Base-by-base conservation (phyloP, 2,113 vertebrate genomes). In the Hucho hucho region DNA sequence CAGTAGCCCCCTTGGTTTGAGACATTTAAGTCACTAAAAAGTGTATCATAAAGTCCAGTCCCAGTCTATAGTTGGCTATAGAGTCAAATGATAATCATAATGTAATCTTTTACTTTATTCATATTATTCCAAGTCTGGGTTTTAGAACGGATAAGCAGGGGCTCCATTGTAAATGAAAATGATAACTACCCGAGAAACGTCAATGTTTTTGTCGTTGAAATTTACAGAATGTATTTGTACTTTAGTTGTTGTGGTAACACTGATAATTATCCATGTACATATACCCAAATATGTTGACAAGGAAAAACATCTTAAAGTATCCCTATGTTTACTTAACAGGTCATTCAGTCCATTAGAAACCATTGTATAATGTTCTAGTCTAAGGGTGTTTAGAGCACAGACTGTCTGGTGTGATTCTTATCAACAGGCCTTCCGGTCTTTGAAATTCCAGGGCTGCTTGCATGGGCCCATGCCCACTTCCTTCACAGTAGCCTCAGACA, bases 361-460 rank as follows among this genome's bases (percentile, higher is more conserved):
- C 53, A 14, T 56, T 56, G 53, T 14, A 28, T 16, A 67, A 32
- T 20, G 14, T 32, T 74, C 70, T 59, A 72, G 80, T 73, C 49
- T 32, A 6, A 75, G 75, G 79, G 79, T 16, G 68, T 80, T 29
- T 9, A 67, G 61, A 79, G 22, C 69, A 43, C 65, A 37, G 64
- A 22, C 20, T 47, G 24, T 1, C 65, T n/a, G 59, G 1, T 63
- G 26, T 65, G 84, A 84, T 87, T 69, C 64, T 80, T 84, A 84
- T 72, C 69, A 49, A 68, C 64, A 76, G 69, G 46, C 49, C 81
- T 85, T 84, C 82, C 79, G 83, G 80, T 83, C 72, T 82, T 79
- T 86, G 63, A 86, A 82, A 85, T 67, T 71, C 59, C 61, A 68
- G 65, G 4, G 0, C 56, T 37, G 49, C 43, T 28, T 26, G 24